Evolutionary conservation across 1,140 invertebrate species (phyloP), one percentile per base, ranked within the genome.

Genomic region (Subanguina moxae): DNA sequence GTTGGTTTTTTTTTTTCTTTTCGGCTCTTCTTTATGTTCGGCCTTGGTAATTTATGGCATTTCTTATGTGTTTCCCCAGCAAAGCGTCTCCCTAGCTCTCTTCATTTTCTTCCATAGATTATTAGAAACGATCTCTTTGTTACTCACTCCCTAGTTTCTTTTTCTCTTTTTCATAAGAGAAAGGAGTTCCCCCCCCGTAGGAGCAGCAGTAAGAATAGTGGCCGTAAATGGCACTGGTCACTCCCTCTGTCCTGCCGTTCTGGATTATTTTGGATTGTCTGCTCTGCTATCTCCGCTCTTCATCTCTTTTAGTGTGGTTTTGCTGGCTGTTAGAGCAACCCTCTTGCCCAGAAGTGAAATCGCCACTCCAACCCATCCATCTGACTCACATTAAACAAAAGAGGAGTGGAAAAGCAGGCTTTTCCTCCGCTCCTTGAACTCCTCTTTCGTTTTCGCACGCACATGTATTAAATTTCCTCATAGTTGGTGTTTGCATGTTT

Each of bases 191-290:
- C n/a, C n/a, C n/a, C n/a, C n/a, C n/a, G n/a, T n/a, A n/a, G n/a
- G n/a, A n/a, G n/a, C n/a, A n/a, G n/a, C n/a, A n/a, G n/a, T n/a
- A n/a, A n/a, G n/a, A n/a, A n/a, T n/a, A n/a, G n/a, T n/a, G 23
- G n/a, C 48, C 48, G 23, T 52, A 52, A 52, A 52, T 52, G 48
- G 48, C 48, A 52, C 48, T 52, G 48, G 48, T 52, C 48, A 52
- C 3, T 52, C 43, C 11, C 11, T n/a, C n/a, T n/a, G 11, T 45
- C 43, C 43, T 11, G 11, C n/a, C 43, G 48, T 19, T 52, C 23
- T 52, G n/a, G 48, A 21, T 52, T 21, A 21, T n/a, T 45, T n/a
- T 45, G n/a, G 11, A n/a, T n/a, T 45, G 43, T 11, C 43, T 38
- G 32, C 48, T 8, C 23, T 15, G 43, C 48, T 25, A 52, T 25